Base-by-base conservation (phyloP, 2,888 invertebrate species). In the Perizoma affinitatum region DNA sequence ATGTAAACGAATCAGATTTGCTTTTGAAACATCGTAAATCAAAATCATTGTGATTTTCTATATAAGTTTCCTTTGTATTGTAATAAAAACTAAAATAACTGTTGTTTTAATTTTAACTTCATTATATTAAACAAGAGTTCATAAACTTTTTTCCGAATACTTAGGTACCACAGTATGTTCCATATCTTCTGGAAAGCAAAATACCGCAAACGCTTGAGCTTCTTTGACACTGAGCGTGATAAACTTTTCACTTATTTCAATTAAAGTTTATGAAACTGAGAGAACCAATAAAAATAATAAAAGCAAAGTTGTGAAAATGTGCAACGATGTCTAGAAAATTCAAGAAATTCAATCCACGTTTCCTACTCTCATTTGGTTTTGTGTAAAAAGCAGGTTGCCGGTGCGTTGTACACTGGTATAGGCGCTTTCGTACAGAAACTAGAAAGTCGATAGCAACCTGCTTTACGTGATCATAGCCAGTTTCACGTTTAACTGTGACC, bases 1-100 rank as follows among this genome's bases (percentile, higher is more conserved):
- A 47, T 54, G 61, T 68, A 66, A 61, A 52, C 65, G 53, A 66
- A 69, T 69, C 68, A 69, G 69, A 72, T 71, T 58, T 68, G 61
- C 62, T 63, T 61, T 48, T 47, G 41, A 41, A 60, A 35, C 34
- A 4, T 10, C n/a, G 22, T 6, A 58, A 38, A 56, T 54, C 54
- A 42, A 8, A 22, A 22, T 22, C 22, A 22, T 22, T 22, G 22
- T 22, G 22, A 22, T 22, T 22, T 22, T 22, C 22, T 22, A 22
- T 22, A 2, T 22, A 22, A 22, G 22, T 22, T 22, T 22, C 22
- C 22, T 22, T 22, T 22, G 22, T 22, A 22, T 22, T 22, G 22
- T 22, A 22, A 22, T 22, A 22, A 22, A 22, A 22, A 22, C 3
- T 3, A 22, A 22, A 22, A 22, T 22, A 2, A 22, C 22, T 22